Conservation (phyloP, 2,888 invertebrate genomes). For the Leptopilina drosophilae region DNA sequence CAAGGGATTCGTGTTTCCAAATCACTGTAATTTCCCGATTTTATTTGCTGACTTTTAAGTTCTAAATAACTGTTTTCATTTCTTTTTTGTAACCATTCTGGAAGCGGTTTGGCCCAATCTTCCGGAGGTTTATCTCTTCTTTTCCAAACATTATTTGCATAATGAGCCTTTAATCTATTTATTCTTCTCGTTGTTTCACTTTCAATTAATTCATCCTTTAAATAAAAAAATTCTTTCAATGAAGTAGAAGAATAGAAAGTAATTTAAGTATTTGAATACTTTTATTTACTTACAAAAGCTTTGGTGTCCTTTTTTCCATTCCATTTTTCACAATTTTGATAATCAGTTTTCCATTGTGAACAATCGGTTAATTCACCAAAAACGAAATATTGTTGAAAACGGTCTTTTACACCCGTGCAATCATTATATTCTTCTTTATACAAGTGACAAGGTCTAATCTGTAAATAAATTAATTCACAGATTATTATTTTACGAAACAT, state of each 20-base stretch:
- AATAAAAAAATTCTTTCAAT: constrained; percentile 41
- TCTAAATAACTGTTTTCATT: constrained; percentile 84
- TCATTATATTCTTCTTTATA: constrained; percentile 90
- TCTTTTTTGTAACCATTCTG: constrained; percentile 85
- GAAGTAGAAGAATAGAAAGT: background rate
- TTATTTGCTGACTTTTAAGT: constrained; percentile 82
- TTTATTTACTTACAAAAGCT: constrained; percentile 82
- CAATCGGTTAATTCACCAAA: constrained; percentile 87
- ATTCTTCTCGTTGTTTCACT: constrained; percentile 85
- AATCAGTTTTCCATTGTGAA: constrained; percentile 87
- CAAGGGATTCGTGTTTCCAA: constrained; percentile 28
- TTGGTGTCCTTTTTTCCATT: constrained; percentile 80
- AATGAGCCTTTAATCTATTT: constrained; percentile 83
- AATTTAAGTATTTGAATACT: background rate
- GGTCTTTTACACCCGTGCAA: constrained; percentile 84
- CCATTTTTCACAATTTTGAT: constrained; percentile 86
- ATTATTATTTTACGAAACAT: too few relatives aligned
- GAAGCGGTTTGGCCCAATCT: constrained; percentile 90
- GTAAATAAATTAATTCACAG: constrained; percentile 53
- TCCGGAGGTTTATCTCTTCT: constrained; percentile 86
- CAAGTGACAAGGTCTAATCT: constrained; percentile 87
- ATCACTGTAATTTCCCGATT: constrained; percentile 70
- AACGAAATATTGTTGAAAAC: constrained; percentile 92
- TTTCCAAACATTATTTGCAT: constrained; percentile 88
- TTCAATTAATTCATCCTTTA: constrained; percentile 82